Percentiles rank a stretch among this genome's conserved stretches.
These are phyloP conservation scores for Drosophila lutescens DNA, from an alignment of 2,888 invertebrate genomes.

Conservation along the genomic window DNA sequence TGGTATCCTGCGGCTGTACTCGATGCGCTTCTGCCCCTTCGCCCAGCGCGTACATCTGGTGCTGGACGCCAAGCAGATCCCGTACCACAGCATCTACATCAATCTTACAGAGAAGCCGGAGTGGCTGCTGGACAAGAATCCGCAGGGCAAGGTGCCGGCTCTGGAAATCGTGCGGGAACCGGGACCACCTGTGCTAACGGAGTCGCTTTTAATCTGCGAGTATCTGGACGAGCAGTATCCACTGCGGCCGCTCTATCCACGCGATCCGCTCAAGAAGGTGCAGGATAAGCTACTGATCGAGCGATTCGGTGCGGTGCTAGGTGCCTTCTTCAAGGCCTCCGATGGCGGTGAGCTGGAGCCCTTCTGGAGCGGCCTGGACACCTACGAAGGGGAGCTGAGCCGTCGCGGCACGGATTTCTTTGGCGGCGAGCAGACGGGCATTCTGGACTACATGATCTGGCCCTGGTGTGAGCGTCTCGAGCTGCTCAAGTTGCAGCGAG, in stretches of 20 bases:
- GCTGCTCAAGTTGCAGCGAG: conserved; percentile 87
- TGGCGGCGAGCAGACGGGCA: conserved; percentile 89
- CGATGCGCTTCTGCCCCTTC: conserved; percentile 94
- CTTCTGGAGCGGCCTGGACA: conserved; percentile 85
- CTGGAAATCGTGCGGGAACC: conserved; percentile 88
- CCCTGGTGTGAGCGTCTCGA: conserved; percentile 90
- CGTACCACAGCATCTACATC: conserved; percentile 91
- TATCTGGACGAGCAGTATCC: conserved; percentile 93
- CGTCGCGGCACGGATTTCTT: conserved; percentile 88
- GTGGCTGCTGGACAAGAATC: conserved; percentile 89
- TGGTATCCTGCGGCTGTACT: conserved; percentile 90
- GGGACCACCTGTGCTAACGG: conserved; percentile 86
- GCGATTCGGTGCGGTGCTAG: conserved; percentile 76
- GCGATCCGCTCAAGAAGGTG: conserved; percentile 84
- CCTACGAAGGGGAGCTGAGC: conserved; percentile 88
- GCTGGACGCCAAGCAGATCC: conserved; percentile 92
- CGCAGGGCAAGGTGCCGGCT: conserved; percentile 90
- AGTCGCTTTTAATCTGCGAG: conserved; percentile 91
- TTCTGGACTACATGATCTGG: conserved; percentile 94
- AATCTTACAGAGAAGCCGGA: conserved; percentile 92
- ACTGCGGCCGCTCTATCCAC: conserved; percentile 87
- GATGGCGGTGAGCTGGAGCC: conserved; percentile 75
- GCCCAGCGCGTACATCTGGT: conserved; percentile 91
- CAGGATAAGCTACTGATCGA: conserved; percentile 84
- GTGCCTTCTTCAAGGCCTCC: conserved; percentile 81